A percentile compares a stretch with the other conserved stretches of the same genome.
phyloP scores from a whole-genome alignment of 92 coral and sea anemone species.

The Actinostola sp. region DNA sequence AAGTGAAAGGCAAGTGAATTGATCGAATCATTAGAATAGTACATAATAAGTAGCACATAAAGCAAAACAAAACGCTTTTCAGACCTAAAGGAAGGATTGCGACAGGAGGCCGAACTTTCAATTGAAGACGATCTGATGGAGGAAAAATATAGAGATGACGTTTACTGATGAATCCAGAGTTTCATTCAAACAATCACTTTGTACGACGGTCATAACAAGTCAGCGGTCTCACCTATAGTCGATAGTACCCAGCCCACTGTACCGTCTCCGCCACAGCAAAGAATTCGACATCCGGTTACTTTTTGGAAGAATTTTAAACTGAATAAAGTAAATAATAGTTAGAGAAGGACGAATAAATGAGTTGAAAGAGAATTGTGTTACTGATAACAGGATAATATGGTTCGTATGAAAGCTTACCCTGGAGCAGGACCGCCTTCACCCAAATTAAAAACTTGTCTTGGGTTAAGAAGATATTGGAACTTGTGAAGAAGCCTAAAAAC shows the following conservation, averaged over 20 bases:
- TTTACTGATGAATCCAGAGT: too few relatives aligned
- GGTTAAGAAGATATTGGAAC: constrained; percentile 91
- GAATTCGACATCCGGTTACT: constrained; percentile 79
- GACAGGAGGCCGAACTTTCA: constrained; percentile 91
- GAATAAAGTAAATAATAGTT: not conserved
- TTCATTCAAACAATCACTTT: too few relatives aligned
- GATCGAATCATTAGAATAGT: too few relatives aligned
- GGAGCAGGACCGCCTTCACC: constrained; percentile 96
- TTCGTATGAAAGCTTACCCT: constrained; percentile 58
- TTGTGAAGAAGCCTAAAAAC: constrained; percentile 79
- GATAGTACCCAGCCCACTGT: constrained; percentile 98
- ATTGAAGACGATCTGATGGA: constrained; percentile 92
- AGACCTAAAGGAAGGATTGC: constrained; percentile 94
- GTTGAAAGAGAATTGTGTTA: not conserved
- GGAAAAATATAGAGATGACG: too few relatives aligned
- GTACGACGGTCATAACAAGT: not conserved
- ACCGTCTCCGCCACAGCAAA: constrained; percentile 99
- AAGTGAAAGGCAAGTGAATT: too few relatives aligned
- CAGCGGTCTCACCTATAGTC: constrained; percentile 74
- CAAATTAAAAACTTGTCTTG: constrained; percentile 96
- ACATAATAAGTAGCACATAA: too few relatives aligned
- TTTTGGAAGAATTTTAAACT: constrained; percentile 93
- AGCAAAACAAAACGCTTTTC: not conserved
- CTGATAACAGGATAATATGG: not conserved
- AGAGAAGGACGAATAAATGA: too few relatives aligned